A percentile compares a stretch with the other conserved stretches of the same genome.
These are phyloP conservation scores for Monochamus saltuarius DNA, from an alignment of 1,140 invertebrate species.

Conservation along the genomic window DNA sequence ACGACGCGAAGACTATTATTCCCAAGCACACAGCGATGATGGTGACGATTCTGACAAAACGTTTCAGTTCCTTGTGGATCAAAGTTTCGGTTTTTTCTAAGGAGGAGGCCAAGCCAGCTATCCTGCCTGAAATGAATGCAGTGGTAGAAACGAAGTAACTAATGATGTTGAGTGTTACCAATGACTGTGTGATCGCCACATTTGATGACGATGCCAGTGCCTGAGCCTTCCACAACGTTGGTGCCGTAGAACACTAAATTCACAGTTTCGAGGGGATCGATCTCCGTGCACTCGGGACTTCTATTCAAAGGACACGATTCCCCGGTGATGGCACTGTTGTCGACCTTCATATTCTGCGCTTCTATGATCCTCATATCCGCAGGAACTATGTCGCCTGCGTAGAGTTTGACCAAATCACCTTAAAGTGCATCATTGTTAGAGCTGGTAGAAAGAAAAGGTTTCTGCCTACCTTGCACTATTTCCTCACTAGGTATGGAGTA, in stretches of 20 bases:
- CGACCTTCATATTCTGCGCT: conserved; percentile 55
- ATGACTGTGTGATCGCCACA: conserved; percentile 80
- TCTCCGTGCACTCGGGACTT: conserved; percentile 60
- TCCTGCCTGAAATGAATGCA: conserved; percentile 55
- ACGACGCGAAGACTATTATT: conserved; percentile 69
- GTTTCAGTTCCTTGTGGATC: conserved; percentile 72
- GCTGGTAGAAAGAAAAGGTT: too few relatives aligned
- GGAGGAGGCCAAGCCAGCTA: conserved; percentile 74
- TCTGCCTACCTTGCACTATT: conserved; percentile 55
- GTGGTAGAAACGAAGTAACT: too few relatives aligned
- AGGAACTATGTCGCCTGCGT: conserved; percentile 69
- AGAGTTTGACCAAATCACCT: conserved; percentile 71
- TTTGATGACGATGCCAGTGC: conserved; percentile 73
- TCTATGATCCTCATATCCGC: conserved; percentile 72
- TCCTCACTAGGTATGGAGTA: conserved; percentile 61
- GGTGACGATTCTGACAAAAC: conserved; percentile 74
- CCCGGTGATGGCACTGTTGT: conserved; percentile 68
- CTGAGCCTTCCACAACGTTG: conserved; percentile 72
- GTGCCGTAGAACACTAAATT: conserved; percentile 78
- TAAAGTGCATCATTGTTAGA: too few relatives aligned
- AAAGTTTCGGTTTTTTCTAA: conserved; percentile 70
- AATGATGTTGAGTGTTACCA: conserved; percentile 50
- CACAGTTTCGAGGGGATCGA: conserved; percentile 70
- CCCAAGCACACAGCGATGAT: conserved; percentile 72
- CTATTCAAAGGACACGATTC: conserved; percentile 70